phyloP scores from a whole-genome alignment of 2,888 invertebrate species.

The Ptychoptera albimana region DNA sequence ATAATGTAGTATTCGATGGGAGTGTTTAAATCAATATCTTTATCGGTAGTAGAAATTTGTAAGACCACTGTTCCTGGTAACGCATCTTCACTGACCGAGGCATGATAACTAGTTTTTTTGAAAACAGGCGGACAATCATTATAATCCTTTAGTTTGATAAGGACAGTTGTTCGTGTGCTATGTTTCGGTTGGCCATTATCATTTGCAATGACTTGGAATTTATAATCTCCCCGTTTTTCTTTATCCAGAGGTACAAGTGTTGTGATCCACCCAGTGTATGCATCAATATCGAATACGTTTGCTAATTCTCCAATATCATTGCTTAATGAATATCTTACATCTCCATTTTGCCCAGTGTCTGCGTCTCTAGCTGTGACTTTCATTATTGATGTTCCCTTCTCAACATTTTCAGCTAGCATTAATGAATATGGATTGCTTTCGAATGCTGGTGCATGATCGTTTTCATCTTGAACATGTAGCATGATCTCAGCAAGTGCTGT shows the following conservation, averaged over 20 bases:
- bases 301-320: conserved; percentile 43
- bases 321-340: conserved; percentile 65
- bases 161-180: conserved; percentile 56
- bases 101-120: conserved; percentile 45
- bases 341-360: conserved; percentile 72
- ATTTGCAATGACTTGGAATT: conserved; percentile 59
- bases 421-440: conserved; percentile 68
- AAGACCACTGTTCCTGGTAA: conserved; percentile 59
- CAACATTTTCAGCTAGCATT: conserved; percentile 66
- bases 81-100: conserved; percentile 59
- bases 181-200: conserved; percentile 60
- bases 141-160: conserved; percentile 69
- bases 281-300: conserved; percentile 69
- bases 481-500: conserved; percentile 54
- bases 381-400: conserved; percentile 57
- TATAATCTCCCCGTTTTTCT: conserved; percentile 59
- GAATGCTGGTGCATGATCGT: conserved; percentile 78
- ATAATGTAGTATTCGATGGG: conserved; percentile 67
- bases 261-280: conserved; percentile 76
- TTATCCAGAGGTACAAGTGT: conserved; percentile 59
- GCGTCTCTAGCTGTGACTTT: conserved; percentile 38
- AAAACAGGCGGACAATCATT: conserved; percentile 84
- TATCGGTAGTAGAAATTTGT: conserved; percentile 48
- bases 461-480: conserved; percentile 73
- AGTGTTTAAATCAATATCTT: conserved; percentile 44